Evolutionary conservation across 1,140 invertebrate species (phyloP).

Genomic region (Adoxophyes honmai): DNA sequence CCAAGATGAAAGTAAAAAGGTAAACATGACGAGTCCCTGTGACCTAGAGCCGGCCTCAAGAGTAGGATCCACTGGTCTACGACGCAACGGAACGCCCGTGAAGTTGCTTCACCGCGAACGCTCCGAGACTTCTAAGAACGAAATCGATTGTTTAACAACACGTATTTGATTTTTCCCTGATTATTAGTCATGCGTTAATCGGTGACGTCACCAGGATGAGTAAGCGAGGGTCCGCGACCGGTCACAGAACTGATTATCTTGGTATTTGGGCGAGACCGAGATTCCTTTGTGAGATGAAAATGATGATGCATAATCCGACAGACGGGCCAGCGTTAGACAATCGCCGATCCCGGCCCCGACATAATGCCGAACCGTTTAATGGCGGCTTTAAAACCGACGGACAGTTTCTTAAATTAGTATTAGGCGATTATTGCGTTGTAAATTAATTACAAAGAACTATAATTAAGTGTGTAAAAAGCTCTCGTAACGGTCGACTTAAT

Average conservation of each 20-base stretch:
- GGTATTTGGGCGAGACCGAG: conserved; percentile 41
- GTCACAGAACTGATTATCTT: conserved; percentile 38
- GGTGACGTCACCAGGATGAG: conserved; percentile 63
- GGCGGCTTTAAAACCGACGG: background rate
- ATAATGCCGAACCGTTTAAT: no score
- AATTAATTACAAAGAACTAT: background rate
- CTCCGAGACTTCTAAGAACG: no score
- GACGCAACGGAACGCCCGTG: no score
- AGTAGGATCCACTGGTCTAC: no score
- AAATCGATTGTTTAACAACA: no score
- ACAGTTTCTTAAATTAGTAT: background rate
- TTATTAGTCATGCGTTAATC: conserved; percentile 58
- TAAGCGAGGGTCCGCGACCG: conserved; percentile 44
- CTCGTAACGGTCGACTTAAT: background rate
- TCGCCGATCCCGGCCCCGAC: no score
- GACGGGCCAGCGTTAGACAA: no score
- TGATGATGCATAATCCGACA: background rate
- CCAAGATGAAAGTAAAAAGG: conserved; percentile 27
- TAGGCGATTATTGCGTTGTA: background rate
- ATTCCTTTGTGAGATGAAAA: conserved; percentile 27
- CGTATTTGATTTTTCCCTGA: conserved; percentile 37
- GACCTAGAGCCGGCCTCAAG: conserved; percentile 10
- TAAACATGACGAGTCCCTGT: conserved; percentile 24
- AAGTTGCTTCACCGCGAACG: no score
- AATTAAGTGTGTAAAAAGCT: conserved; percentile 6